These are phyloP conservation scores for Augiades crinisus DNA, from an alignment of 2,888 invertebrate genomes.

Conservation along the genomic window DNA sequence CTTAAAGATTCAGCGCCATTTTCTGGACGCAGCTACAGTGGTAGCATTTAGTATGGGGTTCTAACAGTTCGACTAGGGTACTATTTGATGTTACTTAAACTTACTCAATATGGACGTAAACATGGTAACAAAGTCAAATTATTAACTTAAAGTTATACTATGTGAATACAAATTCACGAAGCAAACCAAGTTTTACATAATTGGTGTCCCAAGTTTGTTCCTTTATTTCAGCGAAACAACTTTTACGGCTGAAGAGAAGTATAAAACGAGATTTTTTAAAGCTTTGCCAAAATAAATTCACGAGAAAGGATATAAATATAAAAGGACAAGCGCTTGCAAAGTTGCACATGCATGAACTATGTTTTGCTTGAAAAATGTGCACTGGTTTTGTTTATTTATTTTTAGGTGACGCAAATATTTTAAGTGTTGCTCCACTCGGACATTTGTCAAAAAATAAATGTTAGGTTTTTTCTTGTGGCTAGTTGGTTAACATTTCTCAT, in stretches of 20 bases:
- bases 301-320: conserved; percentile 22
- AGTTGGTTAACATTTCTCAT: too few relatives aligned
- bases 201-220: conserved; percentile 11
- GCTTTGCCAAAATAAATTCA: conserved; percentile 21
- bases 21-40: too few relatives aligned
- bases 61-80: too few relatives aligned
- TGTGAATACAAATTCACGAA: neutral
- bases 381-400: conserved; percentile 1
- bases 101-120: too few relatives aligned
- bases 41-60: too few relatives aligned
- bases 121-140: too few relatives aligned
- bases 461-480: neutral
- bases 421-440: neutral
- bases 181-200: neutral
- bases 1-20: too few relatives aligned
- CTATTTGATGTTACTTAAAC: too few relatives aligned
- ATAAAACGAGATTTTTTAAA: conserved; percentile 17
- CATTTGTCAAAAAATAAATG: conserved; percentile 7
- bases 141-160: too few relatives aligned
- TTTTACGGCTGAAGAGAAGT: conserved; percentile 12
- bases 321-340: conserved; percentile 15
- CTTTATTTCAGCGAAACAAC: conserved; percentile 7
- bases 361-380: conserved; percentile 18
- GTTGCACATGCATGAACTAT: conserved; percentile 18
- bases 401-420: conserved; percentile 10